phyloP scores from a whole-genome alignment of 1,140 invertebrate species.

The Neuroterus valhalla region DNA sequence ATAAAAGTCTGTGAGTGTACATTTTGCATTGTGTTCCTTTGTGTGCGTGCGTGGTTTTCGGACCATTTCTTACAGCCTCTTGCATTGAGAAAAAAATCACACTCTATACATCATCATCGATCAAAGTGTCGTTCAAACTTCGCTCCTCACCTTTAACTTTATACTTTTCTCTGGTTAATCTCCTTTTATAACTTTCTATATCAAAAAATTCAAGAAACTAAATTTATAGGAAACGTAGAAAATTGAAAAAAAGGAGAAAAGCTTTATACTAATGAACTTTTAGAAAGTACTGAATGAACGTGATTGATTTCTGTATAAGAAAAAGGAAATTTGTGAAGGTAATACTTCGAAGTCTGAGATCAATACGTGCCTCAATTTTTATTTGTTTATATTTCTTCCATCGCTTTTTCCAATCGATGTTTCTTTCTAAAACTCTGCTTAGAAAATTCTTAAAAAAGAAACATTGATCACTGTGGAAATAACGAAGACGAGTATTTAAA shows the following conservation, averaged over 20 bases:
- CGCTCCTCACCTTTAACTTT: background rate
- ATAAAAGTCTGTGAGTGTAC: slow-evolving; percentile 58
- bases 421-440: background rate
- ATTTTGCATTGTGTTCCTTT: background rate
- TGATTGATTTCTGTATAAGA: background rate
- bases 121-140: slow-evolving; percentile 21
- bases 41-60: background rate
- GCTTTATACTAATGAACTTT: background rate
- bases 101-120: slow-evolving; percentile 22
- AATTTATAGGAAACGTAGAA: background rate
- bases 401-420: background rate
- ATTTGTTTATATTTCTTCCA: background rate
- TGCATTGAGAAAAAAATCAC: slow-evolving; percentile 21
- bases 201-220: background rate
- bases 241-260: background rate
- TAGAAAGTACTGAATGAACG: too few species aligned
- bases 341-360: background rate
- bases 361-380: background rate
- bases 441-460: background rate
- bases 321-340: background rate
- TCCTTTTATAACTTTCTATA: background rate
- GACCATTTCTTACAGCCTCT: background rate
- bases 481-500: slow-evolving; percentile 38
- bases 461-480: slow-evolving; percentile 31
- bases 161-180: slow-evolving; percentile 4